A percentile compares a stretch with the other conserved stretches of the same genome.
Conservation (phyloP, 2,113 vertebrate species). For the Indicator maculatus region DNA sequence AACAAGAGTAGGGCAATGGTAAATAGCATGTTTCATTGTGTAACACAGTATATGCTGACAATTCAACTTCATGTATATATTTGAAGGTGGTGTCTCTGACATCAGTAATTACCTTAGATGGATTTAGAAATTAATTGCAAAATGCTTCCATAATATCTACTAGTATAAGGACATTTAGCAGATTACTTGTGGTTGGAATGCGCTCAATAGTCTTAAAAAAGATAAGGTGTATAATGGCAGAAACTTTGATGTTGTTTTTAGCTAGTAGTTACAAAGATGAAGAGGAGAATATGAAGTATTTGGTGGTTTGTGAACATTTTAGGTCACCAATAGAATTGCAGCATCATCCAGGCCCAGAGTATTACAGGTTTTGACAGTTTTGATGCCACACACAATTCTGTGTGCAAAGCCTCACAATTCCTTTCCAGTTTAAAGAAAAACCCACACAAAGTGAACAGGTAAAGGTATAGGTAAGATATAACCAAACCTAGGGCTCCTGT, state of each 20-base stretch:
- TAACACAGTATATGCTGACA: neutral
- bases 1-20: neutral
- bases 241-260: neutral
- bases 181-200: neutral
- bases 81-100: neutral
- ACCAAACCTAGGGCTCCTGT: fast-evolving
- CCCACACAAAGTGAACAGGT: neutral
- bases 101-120: neutral
- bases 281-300: neutral
- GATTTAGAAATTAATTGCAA: neutral
- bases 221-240: neutral
- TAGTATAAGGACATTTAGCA: neutral
- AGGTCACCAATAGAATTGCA: neutral
- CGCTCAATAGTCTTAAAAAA: neutral
- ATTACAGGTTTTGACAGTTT: neutral
- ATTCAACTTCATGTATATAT: neutral
- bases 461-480: neutral
- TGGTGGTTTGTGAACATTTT: neutral
- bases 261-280: neutral
- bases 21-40: neutral
- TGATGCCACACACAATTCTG: neutral
- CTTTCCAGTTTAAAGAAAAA: neutral
- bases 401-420: neutral
- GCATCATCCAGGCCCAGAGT: neutral
- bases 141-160: neutral